phyloP scores from a whole-genome alignment of 92 coral and sea anemone genomes.

The Plumapathes pennacea region DNA sequence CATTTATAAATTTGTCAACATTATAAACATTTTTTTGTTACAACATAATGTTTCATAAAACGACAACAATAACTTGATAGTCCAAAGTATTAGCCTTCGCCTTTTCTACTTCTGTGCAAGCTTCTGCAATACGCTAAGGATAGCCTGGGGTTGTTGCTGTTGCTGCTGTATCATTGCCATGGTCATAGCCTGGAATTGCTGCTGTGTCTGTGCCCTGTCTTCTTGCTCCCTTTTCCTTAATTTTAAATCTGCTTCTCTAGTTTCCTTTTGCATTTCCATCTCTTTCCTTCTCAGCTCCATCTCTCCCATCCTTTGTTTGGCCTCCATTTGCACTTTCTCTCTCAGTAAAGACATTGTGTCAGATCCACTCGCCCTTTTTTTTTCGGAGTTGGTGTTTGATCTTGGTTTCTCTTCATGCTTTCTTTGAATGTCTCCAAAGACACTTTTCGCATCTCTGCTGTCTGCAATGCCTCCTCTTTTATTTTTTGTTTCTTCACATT shows the following conservation, averaged over 20 bases:
- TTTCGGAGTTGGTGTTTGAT: conserved; percentile 13
- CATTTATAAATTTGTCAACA: too few species aligned
- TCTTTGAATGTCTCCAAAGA: conserved; percentile 35
- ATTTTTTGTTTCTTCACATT: conserved; percentile 15
- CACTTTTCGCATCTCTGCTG: conserved; percentile 32
- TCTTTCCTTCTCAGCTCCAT: conserved; percentile 30
- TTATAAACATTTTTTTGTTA: too few species aligned
- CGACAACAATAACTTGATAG: too few species aligned
- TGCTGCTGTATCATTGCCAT: too few species aligned
- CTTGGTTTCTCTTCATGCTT: conserved; percentile 32
- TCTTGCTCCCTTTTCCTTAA: conserved; percentile 8
- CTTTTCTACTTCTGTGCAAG: too few species aligned
- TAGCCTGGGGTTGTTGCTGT: too few species aligned
- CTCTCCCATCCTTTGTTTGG: conserved; percentile 21
- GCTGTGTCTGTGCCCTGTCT: conserved; percentile 16
- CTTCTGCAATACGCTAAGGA: too few species aligned
- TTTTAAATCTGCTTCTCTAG: conserved; percentile 18
- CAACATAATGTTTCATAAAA: too few species aligned
- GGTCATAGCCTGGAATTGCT: background rate
- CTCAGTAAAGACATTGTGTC: conserved; percentile 36
- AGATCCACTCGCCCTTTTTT: conserved; percentile 47
- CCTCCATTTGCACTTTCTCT: conserved; percentile 36
- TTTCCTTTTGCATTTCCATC: conserved; percentile 22
- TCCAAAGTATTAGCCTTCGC: too few species aligned
- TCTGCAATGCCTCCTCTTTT: conserved; percentile 18